A percentile compares a stretch with the other conserved stretches of the same genome.
Conservation (phyloP, 1,140 invertebrate species). For the Telenomus remus region DNA sequence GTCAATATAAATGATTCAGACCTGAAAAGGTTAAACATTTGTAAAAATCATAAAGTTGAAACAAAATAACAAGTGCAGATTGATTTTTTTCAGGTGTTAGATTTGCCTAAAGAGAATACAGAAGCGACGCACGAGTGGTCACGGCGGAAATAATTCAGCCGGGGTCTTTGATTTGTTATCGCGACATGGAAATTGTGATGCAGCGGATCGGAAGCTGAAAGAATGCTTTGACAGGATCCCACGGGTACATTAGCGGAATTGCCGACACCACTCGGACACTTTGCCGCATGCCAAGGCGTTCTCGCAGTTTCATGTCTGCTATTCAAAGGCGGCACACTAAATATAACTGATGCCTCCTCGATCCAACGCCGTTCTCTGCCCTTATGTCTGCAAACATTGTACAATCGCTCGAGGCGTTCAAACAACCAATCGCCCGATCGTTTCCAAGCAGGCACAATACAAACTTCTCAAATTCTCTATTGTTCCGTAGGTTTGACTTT, state of each 20-base stretch:
- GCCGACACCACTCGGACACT: slow-evolving; percentile 56
- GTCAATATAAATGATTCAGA: no score
- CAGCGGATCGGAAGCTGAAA: slow-evolving; percentile 55
- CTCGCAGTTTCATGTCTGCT: slow-evolving; percentile 17
- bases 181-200: slow-evolving; percentile 62
- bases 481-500: slow-evolving; percentile 70
- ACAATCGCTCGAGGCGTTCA: slow-evolving; percentile 67
- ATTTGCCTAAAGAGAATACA: slow-evolving; percentile 38
- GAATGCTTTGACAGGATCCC: slow-evolving; percentile 71
- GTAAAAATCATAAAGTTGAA: no score
- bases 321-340: slow-evolving; percentile 33
- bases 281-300: slow-evolving; percentile 1
- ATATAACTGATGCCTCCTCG: slow-evolving; percentile 40
- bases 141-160: slow-evolving; percentile 45
- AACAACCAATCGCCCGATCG: slow-evolving; percentile 69
- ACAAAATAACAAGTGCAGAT: neutral
- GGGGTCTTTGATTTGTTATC: slow-evolving; percentile 38
- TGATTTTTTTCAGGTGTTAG: slow-evolving; percentile 12
- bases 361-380: slow-evolving; percentile 37
- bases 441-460: slow-evolving; percentile 42
- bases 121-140: slow-evolving; percentile 45
- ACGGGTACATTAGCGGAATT: slow-evolving; percentile 74
- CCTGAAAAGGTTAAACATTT: no score
- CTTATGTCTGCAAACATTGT: slow-evolving; percentile 68
- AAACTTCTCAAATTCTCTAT: slow-evolving; percentile 65